Percentiles rank a stretch among this genome's conserved stretches.
These are phyloP conservation scores for Iselma pallidipennis DNA, from an alignment of 2,888 invertebrate genomes.

Conservation along the genomic window DNA sequence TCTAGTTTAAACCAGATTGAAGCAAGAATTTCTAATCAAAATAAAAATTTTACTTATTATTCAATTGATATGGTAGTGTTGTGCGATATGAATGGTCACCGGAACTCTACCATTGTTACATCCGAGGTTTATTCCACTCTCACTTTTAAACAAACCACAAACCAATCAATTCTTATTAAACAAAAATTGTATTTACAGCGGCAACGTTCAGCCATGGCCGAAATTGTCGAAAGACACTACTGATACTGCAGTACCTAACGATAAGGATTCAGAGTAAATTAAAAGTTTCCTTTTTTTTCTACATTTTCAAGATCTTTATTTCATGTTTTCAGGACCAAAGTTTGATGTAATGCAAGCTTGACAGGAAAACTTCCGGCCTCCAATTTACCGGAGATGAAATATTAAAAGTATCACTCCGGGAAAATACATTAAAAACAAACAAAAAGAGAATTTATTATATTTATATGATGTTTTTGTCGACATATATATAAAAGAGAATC, in stretches of 20 bases:
- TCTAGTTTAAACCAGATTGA: no score
- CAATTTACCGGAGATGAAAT: neutral
- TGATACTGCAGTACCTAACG: conserved; percentile 10
- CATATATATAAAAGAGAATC: no score
- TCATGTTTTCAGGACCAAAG: neutral
- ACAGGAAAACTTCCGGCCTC: neutral
- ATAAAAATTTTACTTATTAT: neutral
- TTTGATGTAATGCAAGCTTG: neutral
- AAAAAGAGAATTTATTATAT: neutral
- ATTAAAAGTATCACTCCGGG: no score
- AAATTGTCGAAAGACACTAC: conserved; percentile 8
- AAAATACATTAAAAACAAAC: neutral
- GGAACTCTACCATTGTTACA: conserved; percentile 30
- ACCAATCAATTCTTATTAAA: conserved; percentile 6
- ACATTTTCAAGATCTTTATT: neutral
- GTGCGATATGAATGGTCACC: conserved; percentile 29
- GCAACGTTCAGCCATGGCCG: neutral
- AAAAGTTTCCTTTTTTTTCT: no score
- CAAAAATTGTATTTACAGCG: conserved; percentile 12
- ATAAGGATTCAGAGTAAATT: conserved; percentile 15
- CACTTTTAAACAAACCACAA: no score
- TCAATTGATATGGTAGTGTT: conserved; percentile 17
- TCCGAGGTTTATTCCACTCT: no score
- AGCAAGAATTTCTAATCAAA: neutral
- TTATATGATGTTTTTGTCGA: neutral